These are phyloP conservation scores for Galago senegalensis DNA, from an alignment of 2,797 vertebrate species.

Conservation along the genomic window DNA sequence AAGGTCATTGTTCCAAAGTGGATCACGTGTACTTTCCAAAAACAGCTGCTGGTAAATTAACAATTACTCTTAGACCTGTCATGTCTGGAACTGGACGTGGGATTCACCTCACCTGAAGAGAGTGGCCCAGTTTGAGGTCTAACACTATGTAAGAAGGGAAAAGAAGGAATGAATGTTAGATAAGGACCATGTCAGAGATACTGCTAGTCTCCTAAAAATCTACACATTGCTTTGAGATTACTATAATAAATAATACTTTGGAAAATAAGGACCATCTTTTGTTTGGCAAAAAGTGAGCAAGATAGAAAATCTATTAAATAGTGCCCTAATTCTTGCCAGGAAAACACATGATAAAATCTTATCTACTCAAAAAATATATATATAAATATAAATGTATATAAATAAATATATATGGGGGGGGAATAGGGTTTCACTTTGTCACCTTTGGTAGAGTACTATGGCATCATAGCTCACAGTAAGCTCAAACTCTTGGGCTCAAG, in stretches of 20 bases:
- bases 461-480: too few species aligned
- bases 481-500: too few species aligned
- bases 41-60: neutral
- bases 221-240: slow-evolving; percentile 5
- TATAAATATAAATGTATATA: too few species aligned
- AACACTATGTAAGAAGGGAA: neutral
- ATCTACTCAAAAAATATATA: neutral
- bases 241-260: neutral
- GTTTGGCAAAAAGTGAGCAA: neutral
- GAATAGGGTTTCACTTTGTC: too few species aligned
- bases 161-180: neutral
- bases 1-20: slow-evolving; percentile 27
- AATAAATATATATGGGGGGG: too few species aligned
- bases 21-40: neutral
- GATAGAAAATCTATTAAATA: slow-evolving; percentile 17
- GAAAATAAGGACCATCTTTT: slow-evolving; percentile 10
- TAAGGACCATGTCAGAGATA: neutral
- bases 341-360: neutral
- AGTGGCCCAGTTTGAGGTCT: neutral
- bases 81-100: neutral
- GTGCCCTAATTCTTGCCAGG: neutral
- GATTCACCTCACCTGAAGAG: neutral
- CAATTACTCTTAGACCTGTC: neutral
- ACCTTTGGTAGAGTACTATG: too few species aligned
- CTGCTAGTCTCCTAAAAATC: neutral